These are phyloP conservation scores for Himalopsyche japonica DNA, from an alignment of 2,888 invertebrate genomes.

Conservation along the genomic window DNA sequence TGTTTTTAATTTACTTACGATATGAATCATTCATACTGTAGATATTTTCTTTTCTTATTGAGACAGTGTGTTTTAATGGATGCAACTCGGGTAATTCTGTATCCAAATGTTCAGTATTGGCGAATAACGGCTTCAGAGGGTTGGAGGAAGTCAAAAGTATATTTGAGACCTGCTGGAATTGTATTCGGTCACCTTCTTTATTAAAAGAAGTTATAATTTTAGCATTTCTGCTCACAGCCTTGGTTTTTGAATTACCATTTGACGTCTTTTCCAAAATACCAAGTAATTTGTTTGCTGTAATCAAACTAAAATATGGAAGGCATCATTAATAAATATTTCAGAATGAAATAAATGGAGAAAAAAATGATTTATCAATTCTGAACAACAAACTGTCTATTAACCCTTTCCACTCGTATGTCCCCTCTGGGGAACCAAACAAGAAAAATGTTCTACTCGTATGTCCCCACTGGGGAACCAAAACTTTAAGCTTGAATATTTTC, in stretches of 20 bases:
- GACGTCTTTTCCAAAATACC: constrained; percentile 69
- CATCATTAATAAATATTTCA: not conserved
- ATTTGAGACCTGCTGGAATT: constrained; percentile 68
- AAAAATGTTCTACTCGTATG: too few species aligned
- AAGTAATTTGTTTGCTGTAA: constrained; percentile 67
- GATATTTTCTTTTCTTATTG: constrained; percentile 66
- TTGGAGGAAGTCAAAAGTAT: constrained; percentile 67
- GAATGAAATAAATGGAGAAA: too few species aligned
- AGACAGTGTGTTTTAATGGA: constrained; percentile 75
- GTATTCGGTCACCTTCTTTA: constrained; percentile 64
- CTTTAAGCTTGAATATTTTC: too few species aligned
- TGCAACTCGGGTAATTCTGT: constrained; percentile 69
- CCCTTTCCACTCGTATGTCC: too few species aligned
- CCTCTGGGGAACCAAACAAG: too few species aligned
- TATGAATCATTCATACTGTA: constrained; percentile 66
- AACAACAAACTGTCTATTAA: too few species aligned
- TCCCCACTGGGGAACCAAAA: too few species aligned
- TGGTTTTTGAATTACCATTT: constrained; percentile 60
- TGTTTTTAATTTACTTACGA: constrained; percentile 63
- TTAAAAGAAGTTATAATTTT: constrained; percentile 62
- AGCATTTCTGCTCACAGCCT: constrained; percentile 64
- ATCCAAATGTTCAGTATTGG: constrained; percentile 51
- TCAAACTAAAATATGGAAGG: constrained; percentile 58
- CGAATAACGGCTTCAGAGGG: constrained; percentile 52
- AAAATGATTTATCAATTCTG: too few species aligned